Conservation (phyloP, 2,888 invertebrate genomes). For the Cryptocephalus primarius region DNA sequence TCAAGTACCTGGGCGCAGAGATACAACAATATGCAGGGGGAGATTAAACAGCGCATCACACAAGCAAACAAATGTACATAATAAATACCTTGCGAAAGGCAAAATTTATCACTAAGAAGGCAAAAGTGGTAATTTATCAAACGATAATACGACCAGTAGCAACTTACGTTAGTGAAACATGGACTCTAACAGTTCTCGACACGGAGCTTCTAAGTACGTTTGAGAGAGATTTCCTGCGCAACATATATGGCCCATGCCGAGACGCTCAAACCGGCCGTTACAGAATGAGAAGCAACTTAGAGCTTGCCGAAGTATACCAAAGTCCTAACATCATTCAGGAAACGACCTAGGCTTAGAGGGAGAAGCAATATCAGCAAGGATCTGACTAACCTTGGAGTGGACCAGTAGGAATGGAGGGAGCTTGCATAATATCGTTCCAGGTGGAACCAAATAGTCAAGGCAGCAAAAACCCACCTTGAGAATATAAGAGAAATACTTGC, state of each 20-base stretch:
- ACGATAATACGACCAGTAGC: too few relatives aligned
- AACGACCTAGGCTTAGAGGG: neutral
- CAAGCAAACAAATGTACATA: neutral
- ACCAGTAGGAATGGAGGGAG: neutral
- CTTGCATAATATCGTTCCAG: neutral
- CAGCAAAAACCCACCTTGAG: neutral
- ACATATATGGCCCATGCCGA: too few relatives aligned
- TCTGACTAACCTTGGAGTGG: neutral
- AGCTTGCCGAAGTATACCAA: too few relatives aligned
- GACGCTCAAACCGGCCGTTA: too few relatives aligned
- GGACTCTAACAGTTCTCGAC: too few relatives aligned
- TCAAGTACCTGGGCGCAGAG: neutral
- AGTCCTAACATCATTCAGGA: too few relatives aligned
- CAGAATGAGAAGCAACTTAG: too few relatives aligned
- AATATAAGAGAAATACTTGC: too few relatives aligned
- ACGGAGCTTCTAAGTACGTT: too few relatives aligned
- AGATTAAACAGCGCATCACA: neutral
- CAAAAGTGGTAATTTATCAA: too few relatives aligned
- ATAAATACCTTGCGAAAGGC: neutral
- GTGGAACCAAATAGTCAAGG: constrained; percentile 2
- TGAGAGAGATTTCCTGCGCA: too few relatives aligned
- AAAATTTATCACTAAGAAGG: neutral
- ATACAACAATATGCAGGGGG: neutral
- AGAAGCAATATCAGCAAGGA: neutral
- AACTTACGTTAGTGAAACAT: too few relatives aligned